phyloP scores from a whole-genome alignment of 2,888 invertebrate species.

The Sialis lutaria region DNA sequence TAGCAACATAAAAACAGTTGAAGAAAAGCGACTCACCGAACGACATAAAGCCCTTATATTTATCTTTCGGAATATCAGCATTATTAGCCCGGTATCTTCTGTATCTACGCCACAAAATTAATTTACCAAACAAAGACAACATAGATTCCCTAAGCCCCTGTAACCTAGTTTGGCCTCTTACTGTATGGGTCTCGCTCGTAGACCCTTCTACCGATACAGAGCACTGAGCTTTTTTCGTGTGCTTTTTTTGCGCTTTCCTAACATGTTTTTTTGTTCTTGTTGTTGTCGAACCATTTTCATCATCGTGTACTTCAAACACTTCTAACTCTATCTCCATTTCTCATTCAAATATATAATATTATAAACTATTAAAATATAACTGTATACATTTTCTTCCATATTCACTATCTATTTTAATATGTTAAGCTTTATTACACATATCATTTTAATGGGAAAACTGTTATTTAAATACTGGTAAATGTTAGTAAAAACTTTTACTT shows the following conservation, averaged over 20 bases:
- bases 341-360: too few relatives aligned
- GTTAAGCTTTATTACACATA: too few relatives aligned
- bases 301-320: conserved; percentile 28
- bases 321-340: conserved; percentile 31
- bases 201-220: background rate
- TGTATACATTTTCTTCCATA: too few relatives aligned
- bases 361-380: too few relatives aligned
- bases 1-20: too few relatives aligned
- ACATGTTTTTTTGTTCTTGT: conserved; percentile 19
- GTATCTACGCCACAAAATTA: conserved; percentile 35
- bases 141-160: conserved; percentile 42
- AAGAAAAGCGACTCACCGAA: conserved; percentile 21
- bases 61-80: conserved; percentile 19
- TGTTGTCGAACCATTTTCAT: conserved; percentile 18
- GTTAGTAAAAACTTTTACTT: too few relatives aligned
- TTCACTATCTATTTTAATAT: too few relatives aligned
- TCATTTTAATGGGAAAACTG: too few relatives aligned
- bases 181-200: conserved; percentile 8
- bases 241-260: conserved; percentile 25
- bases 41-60: conserved; percentile 22
- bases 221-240: conserved; percentile 20
- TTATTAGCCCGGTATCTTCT: conserved; percentile 23
- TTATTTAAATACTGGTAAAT: too few relatives aligned
- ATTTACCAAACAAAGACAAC: conserved; percentile 42
- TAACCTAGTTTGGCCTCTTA: conserved; percentile 23